Percentiles rank a stretch among this genome's conserved stretches.
Conservation (phyloP, 2,113 vertebrate genomes). For the Gavialis gangeticus region DNA sequence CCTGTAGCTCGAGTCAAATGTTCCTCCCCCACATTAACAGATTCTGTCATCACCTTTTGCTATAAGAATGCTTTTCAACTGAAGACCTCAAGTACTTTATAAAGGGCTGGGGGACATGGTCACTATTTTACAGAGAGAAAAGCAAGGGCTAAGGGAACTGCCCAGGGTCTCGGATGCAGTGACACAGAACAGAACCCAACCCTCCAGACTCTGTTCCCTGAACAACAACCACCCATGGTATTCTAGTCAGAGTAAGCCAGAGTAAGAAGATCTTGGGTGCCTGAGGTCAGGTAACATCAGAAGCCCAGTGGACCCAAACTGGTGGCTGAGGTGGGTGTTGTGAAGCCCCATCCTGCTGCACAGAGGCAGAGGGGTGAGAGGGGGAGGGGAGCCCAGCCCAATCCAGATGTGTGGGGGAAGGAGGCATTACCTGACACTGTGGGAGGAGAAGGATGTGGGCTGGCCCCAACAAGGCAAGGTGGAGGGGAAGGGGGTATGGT, state of each 20-base stretch:
- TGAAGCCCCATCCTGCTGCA: too few relatives aligned
- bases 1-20: neutral
- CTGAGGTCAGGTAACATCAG: neutral
- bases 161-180: neutral
- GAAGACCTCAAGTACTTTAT: neutral
- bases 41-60: neutral
- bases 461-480: too few relatives aligned
- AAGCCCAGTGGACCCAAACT: neutral
- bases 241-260: neutral
- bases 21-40: neutral
- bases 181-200: neutral
- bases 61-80: neutral
- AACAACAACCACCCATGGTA: neutral
- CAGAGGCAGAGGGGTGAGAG: too few relatives aligned
- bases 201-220: neutral
- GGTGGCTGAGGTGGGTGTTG: too few relatives aligned
- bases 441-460: too few relatives aligned
- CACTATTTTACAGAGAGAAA: neutral
- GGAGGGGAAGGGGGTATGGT: too few relatives aligned
- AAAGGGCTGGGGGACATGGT: neutral
- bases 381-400: too few relatives aligned
- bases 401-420: too few relatives aligned
- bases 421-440: too few relatives aligned
- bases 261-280: neutral
- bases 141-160: neutral